These are phyloP conservation scores for Ctenicera cuprea DNA, from an alignment of 2,888 invertebrate genomes.

Conservation along the genomic window DNA sequence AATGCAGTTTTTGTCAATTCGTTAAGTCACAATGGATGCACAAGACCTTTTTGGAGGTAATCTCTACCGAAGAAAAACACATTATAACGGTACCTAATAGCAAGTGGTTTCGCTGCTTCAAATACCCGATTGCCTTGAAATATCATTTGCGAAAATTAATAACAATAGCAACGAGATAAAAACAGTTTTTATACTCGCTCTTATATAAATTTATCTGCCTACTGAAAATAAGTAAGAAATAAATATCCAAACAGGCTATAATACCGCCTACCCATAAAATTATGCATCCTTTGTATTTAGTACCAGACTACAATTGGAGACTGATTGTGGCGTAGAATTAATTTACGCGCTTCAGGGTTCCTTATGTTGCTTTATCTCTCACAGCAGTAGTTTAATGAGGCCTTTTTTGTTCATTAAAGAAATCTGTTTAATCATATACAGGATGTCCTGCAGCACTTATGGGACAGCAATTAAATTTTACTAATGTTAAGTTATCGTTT, in stretches of 20 bases:
- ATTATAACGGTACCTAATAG: conserved; percentile 34
- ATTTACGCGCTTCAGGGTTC: conserved; percentile 1
- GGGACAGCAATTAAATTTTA: too few species aligned
- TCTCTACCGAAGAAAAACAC: background rate
- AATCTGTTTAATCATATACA: too few species aligned
- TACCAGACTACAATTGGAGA: conserved; percentile 20
- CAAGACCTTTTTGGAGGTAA: conserved; percentile 23
- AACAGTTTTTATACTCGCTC: conserved; percentile 12
- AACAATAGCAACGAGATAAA: conserved; percentile 18
- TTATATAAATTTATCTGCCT: conserved; percentile 9
- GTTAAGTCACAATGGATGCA: conserved; percentile 4
- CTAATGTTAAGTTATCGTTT: too few species aligned
- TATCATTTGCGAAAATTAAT: conserved; percentile 30
- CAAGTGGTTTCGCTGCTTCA: conserved; percentile 36
- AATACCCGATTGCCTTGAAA: conserved; percentile 27
- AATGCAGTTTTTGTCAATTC: background rate
- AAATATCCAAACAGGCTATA: conserved; percentile 8
- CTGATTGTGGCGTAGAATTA: background rate
- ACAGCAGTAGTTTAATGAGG: background rate
- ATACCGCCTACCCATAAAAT: conserved; percentile 2
- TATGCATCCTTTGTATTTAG: conserved; percentile 24
- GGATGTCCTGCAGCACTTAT: too few species aligned
- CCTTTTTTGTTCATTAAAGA: too few species aligned
- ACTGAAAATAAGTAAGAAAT: conserved; percentile 15
- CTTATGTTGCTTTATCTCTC: background rate